Evolutionary conservation across 2,113 vertebrate genomes (phyloP), one percentile per base, ranked within the genome.

Genomic region (Ammodytes dubius): DNA sequence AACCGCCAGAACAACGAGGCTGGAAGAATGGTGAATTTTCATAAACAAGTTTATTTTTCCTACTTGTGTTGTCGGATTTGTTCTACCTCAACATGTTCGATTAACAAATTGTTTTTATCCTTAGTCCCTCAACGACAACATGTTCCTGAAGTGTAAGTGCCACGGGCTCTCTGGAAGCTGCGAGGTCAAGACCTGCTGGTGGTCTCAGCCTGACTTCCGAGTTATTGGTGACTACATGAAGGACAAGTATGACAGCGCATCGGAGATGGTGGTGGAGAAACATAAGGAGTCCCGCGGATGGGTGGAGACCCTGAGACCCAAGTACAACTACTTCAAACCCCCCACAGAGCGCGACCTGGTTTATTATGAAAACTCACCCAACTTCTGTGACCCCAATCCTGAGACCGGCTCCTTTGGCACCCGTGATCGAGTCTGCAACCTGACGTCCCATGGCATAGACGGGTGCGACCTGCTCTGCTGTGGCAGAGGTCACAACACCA

Each of bases 101-200:
- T 42, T 81, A 60, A 83, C 17, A 1, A 0, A 17, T 19, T 63
- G 17, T 67, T 74, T 70, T 53, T 4, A 5, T 2, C 58, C 27
- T 3, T 84, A 99, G 98, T 98, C 97, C 73, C 97, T 99, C 90
- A 95, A 98, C 82, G 97, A 99, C 17, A 98, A 99, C 94, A 99
- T 99, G 97, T 98, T 98, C 85, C 95, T 99, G 69, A 98, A 98
- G 90, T 99, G 98, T 82, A 99, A 99, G 88, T 99, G 98, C 93
- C 98, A 99, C 0, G 98, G 98, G 19, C 95, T 99, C 70, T 99
- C 98, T 0, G 98, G 98, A 58, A 99, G 98, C 95, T 99, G 98
- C 0, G 98, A 99, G 89, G 98, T 99, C 43, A 99, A 99, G 96
- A 99, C 98, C 0, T 99, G 98, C 93, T 99, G 98, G 98, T 99